These are phyloP conservation scores for Peromyscus maniculatus DNA, from an alignment of 2,113 vertebrate species.

Conservation along the genomic window DNA sequence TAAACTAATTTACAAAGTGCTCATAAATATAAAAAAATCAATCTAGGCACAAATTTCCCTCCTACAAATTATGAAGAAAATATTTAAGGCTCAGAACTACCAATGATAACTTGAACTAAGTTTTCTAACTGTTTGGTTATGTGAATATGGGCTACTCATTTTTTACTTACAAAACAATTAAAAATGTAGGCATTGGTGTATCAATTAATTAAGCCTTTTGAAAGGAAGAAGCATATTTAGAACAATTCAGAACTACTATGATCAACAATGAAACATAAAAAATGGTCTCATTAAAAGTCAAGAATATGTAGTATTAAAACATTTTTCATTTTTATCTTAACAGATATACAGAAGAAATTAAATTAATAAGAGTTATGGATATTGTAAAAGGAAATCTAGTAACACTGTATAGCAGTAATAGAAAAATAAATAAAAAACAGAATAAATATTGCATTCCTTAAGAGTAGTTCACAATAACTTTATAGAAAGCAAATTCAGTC, in stretches of 20 bases:
- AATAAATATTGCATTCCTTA: background rate
- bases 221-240: constrained; percentile 51
- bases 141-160: background rate
- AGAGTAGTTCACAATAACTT: background rate
- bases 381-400: background rate
- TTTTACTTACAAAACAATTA: constrained; percentile 43
- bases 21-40: constrained; percentile 37
- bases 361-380: background rate
- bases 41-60: constrained; percentile 27
- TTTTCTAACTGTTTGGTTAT: constrained; percentile 34
- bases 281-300: constrained; percentile 8
- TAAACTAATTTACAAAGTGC: constrained; percentile 14
- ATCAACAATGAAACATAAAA: constrained; percentile 42
- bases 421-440: constrained; percentile 49
- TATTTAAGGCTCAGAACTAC: constrained; percentile 16
- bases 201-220: background rate
- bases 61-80: constrained; percentile 15
- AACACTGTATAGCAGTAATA: background rate
- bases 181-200: constrained; percentile 18
- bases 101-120: constrained; percentile 40
- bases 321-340: background rate
- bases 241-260: constrained; percentile 17
- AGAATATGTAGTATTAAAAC: constrained; percentile 32
- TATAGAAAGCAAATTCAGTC: constrained; percentile 24
- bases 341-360: constrained; percentile 1